These are phyloP conservation scores for Argynnis bischoffii DNA, from an alignment of 2,888 invertebrate species.

Conservation along the genomic window DNA sequence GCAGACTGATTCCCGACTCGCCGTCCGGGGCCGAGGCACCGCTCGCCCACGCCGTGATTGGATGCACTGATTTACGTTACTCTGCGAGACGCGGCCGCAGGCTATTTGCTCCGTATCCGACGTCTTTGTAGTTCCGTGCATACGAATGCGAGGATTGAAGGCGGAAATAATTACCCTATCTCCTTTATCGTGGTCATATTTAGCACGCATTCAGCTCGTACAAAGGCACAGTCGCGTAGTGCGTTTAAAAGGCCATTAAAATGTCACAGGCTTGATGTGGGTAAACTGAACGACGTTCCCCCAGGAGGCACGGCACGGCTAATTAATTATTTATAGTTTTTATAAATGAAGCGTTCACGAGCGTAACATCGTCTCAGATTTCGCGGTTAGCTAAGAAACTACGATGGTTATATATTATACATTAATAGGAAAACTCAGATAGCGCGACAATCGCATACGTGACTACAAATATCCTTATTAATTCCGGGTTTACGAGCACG, in stretches of 20 bases:
- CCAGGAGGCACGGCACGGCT: constrained; percentile 49
- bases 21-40: constrained; percentile 38
- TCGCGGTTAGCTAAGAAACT: constrained; percentile 40
- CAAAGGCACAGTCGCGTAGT: constrained; percentile 58
- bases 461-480: constrained; percentile 61
- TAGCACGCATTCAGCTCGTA: constrained; percentile 52
- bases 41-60: constrained; percentile 58
- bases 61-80: constrained; percentile 63
- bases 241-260: constrained; percentile 74
- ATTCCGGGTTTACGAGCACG: constrained; percentile 52
- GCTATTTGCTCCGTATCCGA: constrained; percentile 57
- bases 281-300: constrained; percentile 54
- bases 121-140: constrained; percentile 53
- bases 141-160: constrained; percentile 56
- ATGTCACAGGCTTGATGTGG: constrained; percentile 71
- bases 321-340: constrained; percentile 75
- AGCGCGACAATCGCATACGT: constrained; percentile 49
- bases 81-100: constrained; percentile 50
- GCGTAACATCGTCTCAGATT: constrained; percentile 44
- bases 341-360: constrained; percentile 51
- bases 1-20: constrained; percentile 76
- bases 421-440: constrained; percentile 45
- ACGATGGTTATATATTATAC: constrained; percentile 23
- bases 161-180: constrained; percentile 63
- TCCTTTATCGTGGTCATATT: constrained; percentile 47